Base-by-base conservation (phyloP, 2,113 vertebrate genomes). In the Pimephales promelas region DNA sequence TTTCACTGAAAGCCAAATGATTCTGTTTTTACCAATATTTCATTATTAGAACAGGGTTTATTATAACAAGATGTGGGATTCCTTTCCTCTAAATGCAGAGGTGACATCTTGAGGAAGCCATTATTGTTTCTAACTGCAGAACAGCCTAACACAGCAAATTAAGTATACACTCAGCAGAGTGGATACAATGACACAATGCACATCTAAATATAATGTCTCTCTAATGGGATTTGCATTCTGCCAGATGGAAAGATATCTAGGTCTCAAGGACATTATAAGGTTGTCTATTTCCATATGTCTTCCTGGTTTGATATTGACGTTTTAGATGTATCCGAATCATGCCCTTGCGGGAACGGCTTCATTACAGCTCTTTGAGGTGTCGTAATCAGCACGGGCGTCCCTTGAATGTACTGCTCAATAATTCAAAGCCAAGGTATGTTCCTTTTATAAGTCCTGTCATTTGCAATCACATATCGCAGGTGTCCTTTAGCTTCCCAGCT, bases 391-490 rank as follows among this genome's bases (percentile, higher is more conserved):
- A 45, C 8, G 11, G 52, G 40, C n/a, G 36, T 28, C n/a, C 57
- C 47, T 47, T 18, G 49, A 71, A 85, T 83, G 84, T 28, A 22
- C 56, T 40, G 24, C 16, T 85, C 61, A 83, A 82, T 83, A 80
- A 85, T 87, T 82, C 83, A 87, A 28, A 80, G 31, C 61, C 43
- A 11, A n/a, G 62, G 61, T 68, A 81, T 76, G 81, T 85, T 73
- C 40, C 73, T 70, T 80, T 87, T n/a, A 83, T 75, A 75, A 54
- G 52, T 34, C 36, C 57, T 84, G 81, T 87, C 79, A 82, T 83
- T 77, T 54, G 4, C 18, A 66, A 72, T 84, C 66, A 57, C 14
- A 85, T 45, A 64, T 74, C 18, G 2, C 16, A 22, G 22, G 13
- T 1, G 14, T 83, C 45, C 54, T 87, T 57, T 80, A 71, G 80